These are phyloP conservation scores for Drosophila paramelanica DNA, from an alignment of 2,888 invertebrate species.

Conservation along the genomic window DNA sequence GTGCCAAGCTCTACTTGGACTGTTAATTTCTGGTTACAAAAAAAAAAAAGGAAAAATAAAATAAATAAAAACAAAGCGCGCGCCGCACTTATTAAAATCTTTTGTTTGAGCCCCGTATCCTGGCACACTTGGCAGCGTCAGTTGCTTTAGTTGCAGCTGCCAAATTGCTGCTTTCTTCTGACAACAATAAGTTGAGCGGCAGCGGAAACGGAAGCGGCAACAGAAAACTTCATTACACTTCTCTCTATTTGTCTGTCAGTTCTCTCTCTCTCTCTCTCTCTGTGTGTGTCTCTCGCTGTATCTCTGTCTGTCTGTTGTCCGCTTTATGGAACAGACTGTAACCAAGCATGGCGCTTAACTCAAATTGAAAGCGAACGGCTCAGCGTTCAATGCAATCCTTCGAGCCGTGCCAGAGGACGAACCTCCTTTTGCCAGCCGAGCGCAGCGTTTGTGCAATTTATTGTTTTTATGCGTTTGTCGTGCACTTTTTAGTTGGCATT, in stretches of 20 bases:
- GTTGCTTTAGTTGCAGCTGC: constrained; percentile 67
- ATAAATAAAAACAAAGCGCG: constrained; percentile 12
- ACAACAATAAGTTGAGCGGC: constrained; percentile 46
- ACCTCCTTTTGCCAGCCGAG: constrained; percentile 22
- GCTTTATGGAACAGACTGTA: constrained; percentile 44
- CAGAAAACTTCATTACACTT: constrained; percentile 70
- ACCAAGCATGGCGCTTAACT: constrained; percentile 67
- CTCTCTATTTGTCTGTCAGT: constrained; percentile 11
- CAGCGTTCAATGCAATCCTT: constrained; percentile 55
- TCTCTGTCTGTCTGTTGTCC: constrained; percentile 29
- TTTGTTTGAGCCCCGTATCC: constrained; percentile 43
- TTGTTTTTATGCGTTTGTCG: constrained; percentile 80
- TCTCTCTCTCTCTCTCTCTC: too few relatives aligned
- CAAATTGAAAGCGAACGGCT: constrained; percentile 66
- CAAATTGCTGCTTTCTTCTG: constrained; percentile 68
- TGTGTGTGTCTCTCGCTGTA: background rate
- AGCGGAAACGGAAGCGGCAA: constrained; percentile 47
- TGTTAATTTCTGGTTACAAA: constrained; percentile 1
- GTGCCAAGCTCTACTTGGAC: too few relatives aligned
- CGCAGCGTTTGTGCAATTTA: constrained; percentile 72
- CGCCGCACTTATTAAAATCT: constrained; percentile 48
- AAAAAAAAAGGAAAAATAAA: too few relatives aligned
- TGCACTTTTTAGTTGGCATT: constrained; percentile 78
- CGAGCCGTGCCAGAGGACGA: constrained; percentile 8
- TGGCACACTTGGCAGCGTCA: constrained; percentile 20